Conservation (phyloP, 2,113 vertebrate genomes). For the Turdus rufiventris region DNA sequence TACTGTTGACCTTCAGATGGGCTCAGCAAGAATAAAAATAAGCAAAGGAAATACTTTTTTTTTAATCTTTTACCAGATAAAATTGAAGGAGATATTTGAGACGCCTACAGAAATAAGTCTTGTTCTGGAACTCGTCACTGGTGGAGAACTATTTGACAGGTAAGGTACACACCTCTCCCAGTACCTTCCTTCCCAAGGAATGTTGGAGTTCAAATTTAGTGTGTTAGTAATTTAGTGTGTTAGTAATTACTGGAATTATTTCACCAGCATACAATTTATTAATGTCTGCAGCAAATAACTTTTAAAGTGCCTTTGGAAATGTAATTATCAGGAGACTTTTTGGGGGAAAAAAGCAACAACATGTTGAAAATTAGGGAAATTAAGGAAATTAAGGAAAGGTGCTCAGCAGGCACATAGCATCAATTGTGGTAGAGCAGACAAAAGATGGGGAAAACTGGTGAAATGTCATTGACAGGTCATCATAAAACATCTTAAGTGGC, state of each 20-base stretch:
- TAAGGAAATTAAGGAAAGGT: background rate
- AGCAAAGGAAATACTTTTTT: background rate
- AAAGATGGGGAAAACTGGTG: background rate
- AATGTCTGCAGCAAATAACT: background rate
- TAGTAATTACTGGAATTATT: background rate
- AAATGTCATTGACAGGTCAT: background rate
- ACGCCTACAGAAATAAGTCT: conserved; percentile 86
- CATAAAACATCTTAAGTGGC: background rate
- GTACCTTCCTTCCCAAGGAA: background rate
- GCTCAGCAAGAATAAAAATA: background rate
- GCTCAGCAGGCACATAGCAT: background rate
- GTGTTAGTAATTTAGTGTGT: too few species aligned
- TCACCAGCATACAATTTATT: background rate
- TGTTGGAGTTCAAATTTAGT: background rate
- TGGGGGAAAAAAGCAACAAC: background rate
- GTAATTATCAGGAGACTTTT: background rate
- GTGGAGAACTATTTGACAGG: conserved; percentile 89
- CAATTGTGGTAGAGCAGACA: background rate
- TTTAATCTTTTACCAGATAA: conserved; percentile 77
- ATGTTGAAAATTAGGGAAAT: background rate
- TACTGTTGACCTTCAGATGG: background rate
- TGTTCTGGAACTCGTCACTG: conserved; percentile 85
- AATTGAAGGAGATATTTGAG: conserved; percentile 91
- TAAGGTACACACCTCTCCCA: conserved; percentile 40
- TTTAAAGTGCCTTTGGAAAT: background rate